phyloP scores from a whole-genome alignment of 2,113 vertebrate genomes.

The Entelurus aequoreus region DNA sequence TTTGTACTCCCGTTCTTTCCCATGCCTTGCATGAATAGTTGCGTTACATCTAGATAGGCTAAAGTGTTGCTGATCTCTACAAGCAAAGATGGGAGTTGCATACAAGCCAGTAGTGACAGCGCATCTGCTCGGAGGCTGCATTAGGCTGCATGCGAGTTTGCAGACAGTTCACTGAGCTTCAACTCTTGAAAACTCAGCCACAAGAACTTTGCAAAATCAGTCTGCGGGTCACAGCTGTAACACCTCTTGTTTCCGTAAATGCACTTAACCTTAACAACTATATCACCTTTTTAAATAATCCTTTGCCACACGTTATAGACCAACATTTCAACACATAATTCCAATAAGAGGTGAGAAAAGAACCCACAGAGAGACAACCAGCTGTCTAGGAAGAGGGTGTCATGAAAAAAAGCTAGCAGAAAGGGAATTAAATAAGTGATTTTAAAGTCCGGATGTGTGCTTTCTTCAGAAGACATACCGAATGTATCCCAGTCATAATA shows the following conservation, averaged over 20 bases:
- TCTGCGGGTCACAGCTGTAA: slow-evolving; percentile 34
- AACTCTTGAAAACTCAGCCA: slow-evolving; percentile 41
- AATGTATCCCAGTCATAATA: slow-evolving; percentile 37
- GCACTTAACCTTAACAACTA: slow-evolving; percentile 44
- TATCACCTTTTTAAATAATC: slow-evolving; percentile 37
- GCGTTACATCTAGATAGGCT: slow-evolving; percentile 23
- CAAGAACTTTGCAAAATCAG: slow-evolving; percentile 32
- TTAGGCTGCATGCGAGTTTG: slow-evolving; percentile 39
- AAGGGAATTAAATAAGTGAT: slow-evolving; percentile 27
- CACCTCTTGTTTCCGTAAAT: slow-evolving; percentile 27
- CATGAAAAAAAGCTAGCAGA: slow-evolving; percentile 11
- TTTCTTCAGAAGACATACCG: slow-evolving; percentile 1
- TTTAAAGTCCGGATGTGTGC: not conserved
- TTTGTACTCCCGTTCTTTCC: slow-evolving; percentile 29
- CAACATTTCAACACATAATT: slow-evolving; percentile 31
- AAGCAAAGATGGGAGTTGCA: slow-evolving; percentile 52
- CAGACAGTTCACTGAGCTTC: slow-evolving; percentile 40
- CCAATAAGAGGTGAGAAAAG: slow-evolving; percentile 52
- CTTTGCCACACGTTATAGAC: slow-evolving; percentile 37
- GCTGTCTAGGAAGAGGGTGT: slow-evolving; percentile 44
- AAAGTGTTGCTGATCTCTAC: slow-evolving; percentile 39
- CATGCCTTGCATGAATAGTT: slow-evolving; percentile 44
- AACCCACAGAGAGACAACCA: slow-evolving; percentile 36
- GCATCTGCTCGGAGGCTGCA: slow-evolving; percentile 38
- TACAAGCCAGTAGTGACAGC: slow-evolving; percentile 43